Conservation (phyloP, 2,888 invertebrate species). For the Dione vanillae region DNA sequence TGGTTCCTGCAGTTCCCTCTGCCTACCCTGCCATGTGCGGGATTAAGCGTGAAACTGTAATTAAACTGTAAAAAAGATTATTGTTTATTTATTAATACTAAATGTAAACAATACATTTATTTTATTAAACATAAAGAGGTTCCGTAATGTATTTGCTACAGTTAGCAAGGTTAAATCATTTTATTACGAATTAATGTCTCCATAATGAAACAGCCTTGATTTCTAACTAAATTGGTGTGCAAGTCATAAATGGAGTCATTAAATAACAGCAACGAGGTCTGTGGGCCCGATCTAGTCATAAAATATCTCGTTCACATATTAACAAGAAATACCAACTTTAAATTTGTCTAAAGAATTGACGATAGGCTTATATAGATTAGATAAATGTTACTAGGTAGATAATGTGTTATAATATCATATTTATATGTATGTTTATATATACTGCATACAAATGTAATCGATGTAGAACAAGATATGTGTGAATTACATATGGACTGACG, state of each 20-base stretch:
- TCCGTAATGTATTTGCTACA: background rate
- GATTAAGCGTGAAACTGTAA: no score
- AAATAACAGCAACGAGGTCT: slow-evolving; percentile 8
- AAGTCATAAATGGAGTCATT: slow-evolving; percentile 16
- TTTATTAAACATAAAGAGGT: background rate
- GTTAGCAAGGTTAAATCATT: slow-evolving; percentile 15
- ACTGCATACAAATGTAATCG: no score
- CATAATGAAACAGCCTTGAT: slow-evolving; percentile 2
- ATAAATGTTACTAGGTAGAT: background rate
- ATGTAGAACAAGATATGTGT: no score
- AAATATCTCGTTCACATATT: background rate
- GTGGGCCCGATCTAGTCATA: slow-evolving; percentile 9
- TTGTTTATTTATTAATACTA: background rate
- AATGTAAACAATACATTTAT: background rate
- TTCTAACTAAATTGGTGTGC: slow-evolving; percentile 13
- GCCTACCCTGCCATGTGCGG: no score
- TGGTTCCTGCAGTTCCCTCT: no score
- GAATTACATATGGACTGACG: no score
- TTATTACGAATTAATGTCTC: slow-evolving; percentile 4
- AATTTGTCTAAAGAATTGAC: background rate
- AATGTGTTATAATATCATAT: no score
- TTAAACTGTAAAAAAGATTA: no score
- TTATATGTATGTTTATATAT: no score
- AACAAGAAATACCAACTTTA: background rate
- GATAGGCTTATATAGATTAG: background rate